A percentile compares a stretch with the other conserved stretches of the same genome.
These are phyloP conservation scores for Trochalopteron elliotii DNA, from an alignment of 2,113 vertebrate genomes.

Conservation along the genomic window DNA sequence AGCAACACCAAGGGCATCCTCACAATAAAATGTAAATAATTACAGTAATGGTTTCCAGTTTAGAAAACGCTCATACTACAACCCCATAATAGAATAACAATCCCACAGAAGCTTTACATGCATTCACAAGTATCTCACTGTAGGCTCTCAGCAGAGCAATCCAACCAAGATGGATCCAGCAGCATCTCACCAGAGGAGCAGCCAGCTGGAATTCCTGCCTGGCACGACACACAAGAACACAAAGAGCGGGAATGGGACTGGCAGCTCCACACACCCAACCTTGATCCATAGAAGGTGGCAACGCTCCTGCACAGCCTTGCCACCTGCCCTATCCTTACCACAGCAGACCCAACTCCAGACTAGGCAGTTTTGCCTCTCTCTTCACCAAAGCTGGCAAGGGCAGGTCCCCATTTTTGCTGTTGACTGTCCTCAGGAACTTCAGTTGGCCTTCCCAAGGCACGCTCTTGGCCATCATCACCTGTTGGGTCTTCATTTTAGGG, in stretches of 20 bases:
- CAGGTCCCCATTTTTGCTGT: not conserved
- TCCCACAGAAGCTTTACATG: not conserved
- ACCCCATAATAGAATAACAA: not conserved
- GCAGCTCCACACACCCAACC: not conserved
- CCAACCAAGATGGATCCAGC: not conserved
- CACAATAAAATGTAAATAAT: not conserved
- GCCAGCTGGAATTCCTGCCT: rapidly evolving
- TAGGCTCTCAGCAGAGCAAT: not conserved
- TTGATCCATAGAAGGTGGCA: not conserved
- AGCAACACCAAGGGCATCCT: not conserved
- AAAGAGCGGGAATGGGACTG: not conserved
- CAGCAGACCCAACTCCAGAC: not conserved
- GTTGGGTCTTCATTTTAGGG: rapidly evolving
- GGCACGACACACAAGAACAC: not conserved
- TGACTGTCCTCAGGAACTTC: not conserved
- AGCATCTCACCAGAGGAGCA: not conserved
- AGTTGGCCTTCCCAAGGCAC: rapidly evolving
- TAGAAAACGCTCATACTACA: not conserved
- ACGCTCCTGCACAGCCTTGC: not conserved
- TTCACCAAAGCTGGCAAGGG: not conserved
- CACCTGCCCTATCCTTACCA: rapidly evolving
- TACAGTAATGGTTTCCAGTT: not conserved
- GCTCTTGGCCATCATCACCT: not conserved
- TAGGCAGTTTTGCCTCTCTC: not conserved
- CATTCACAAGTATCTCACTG: not conserved